These are phyloP conservation scores for Erannis defoliaria DNA, from an alignment of 2,888 invertebrate genomes.

Conservation along the genomic window DNA sequence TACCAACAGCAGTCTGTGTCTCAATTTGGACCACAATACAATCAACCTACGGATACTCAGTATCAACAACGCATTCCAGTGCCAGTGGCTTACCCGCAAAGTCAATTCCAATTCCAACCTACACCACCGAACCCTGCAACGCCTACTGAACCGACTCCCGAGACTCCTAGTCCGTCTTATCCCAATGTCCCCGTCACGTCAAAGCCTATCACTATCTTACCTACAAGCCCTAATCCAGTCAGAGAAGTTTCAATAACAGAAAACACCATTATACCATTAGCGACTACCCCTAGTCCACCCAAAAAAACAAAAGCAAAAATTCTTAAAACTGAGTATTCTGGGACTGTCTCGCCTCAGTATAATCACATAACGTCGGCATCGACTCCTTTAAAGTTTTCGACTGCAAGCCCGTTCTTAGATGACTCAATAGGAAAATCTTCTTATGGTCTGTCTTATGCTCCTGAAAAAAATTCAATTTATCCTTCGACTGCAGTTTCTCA, in stretches of 20 bases:
- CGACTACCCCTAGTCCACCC: background rate
- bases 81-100: slow-evolving; percentile 22
- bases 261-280: slow-evolving; percentile 14
- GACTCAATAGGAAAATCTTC: slow-evolving; percentile 15
- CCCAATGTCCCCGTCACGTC: slow-evolving; percentile 9
- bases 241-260: slow-evolving; percentile 20
- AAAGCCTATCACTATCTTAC: slow-evolving; percentile 3
- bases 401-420: background rate
- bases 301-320: slow-evolving; percentile 14
- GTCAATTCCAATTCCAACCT: slow-evolving; percentile 6
- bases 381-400: background rate
- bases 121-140: background rate
- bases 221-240: slow-evolving; percentile 11
- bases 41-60: slow-evolving; percentile 5
- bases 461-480: slow-evolving; percentile 41
- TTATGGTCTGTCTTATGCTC: slow-evolving; percentile 10
- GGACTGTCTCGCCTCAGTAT: slow-evolving; percentile 25
- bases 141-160: background rate
- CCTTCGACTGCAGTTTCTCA: slow-evolving; percentile 76
- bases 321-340: slow-evolving; percentile 28
- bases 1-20: slow-evolving; percentile 19
- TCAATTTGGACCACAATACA: background rate
- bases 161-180: background rate
- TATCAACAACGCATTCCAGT: slow-evolving; percentile 23
- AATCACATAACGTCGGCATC: slow-evolving; percentile 20